Evolutionary conservation across 2,113 vertebrate species (phyloP).

Genomic region (Nibea albiflora): DNA sequence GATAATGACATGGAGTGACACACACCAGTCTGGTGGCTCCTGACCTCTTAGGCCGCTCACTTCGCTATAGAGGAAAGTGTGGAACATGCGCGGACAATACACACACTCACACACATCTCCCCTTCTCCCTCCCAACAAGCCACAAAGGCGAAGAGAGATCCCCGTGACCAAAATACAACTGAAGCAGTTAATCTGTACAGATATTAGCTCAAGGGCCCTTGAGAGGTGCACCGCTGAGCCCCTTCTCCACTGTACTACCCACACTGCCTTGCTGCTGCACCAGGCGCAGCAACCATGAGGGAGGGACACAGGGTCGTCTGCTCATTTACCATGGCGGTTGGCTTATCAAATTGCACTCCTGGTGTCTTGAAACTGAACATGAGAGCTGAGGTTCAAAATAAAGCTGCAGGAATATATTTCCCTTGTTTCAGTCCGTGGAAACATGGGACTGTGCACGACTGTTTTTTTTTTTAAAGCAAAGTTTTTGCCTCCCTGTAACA

Average conservation of each 20-base stretch:
- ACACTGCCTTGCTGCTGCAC: slow-evolving; percentile 68
- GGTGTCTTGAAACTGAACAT: slow-evolving; percentile 70
- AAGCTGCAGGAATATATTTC: slow-evolving; percentile 68
- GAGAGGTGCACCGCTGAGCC: slow-evolving; percentile 75
- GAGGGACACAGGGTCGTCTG: slow-evolving; percentile 72
- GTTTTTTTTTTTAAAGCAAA: slow-evolving; percentile 45
- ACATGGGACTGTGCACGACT: slow-evolving; percentile 18
- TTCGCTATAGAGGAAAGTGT: slow-evolving; percentile 28
- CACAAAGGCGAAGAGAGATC: slow-evolving; percentile 79
- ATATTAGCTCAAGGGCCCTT: slow-evolving; percentile 84
- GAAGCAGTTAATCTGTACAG: slow-evolving; percentile 86
- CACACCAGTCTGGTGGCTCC: slow-evolving; percentile 47
- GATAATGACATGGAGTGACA: slow-evolving; percentile 78
- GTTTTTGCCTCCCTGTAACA: slow-evolving; percentile 32
- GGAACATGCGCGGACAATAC: slow-evolving; percentile 14
- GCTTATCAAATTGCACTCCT: slow-evolving; percentile 73
- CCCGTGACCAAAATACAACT: slow-evolving; percentile 84
- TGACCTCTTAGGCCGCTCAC: slow-evolving; percentile 55
- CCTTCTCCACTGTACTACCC: slow-evolving; percentile 70
- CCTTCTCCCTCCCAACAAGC: slow-evolving; percentile 61
- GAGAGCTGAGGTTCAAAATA: slow-evolving; percentile 58
- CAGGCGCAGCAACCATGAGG: slow-evolving; percentile 57
- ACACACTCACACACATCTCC: slow-evolving; percentile 48
- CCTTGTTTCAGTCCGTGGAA: slow-evolving; percentile 52
- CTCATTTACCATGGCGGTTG: slow-evolving; percentile 72